Percentiles rank a stretch among this genome's conserved stretches.
phyloP scores from a whole-genome alignment of 2,888 invertebrate genomes.

The Bellardia bayeri region DNA sequence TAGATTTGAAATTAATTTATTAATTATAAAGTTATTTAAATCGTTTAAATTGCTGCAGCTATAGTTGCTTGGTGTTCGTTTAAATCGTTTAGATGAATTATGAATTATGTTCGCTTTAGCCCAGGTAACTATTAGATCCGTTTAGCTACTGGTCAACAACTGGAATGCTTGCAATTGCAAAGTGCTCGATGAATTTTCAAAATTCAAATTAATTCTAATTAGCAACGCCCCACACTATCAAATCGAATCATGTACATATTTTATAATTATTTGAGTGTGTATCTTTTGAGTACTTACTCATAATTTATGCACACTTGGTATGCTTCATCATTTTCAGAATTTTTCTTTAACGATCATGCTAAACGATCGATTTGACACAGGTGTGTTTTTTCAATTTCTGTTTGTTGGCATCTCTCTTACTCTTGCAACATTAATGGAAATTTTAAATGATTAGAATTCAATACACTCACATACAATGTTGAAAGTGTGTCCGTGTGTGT shows the following conservation, averaged over 20 bases:
- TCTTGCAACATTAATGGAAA: conserved; percentile 34
- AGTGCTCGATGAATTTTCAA: conserved; percentile 75
- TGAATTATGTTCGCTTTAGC: conserved; percentile 58
- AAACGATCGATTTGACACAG: conserved; percentile 75
- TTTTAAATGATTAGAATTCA: conserved; percentile 68
- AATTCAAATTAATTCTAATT: conserved; percentile 73
- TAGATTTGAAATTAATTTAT: conserved; percentile 10
- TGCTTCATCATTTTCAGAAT: conserved; percentile 65
- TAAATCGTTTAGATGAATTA: conserved; percentile 58
- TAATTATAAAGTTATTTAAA: conserved; percentile 33
- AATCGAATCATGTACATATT: conserved; percentile 51
- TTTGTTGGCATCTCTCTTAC: conserved; percentile 28
- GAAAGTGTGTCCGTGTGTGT: conserved; percentile 20
- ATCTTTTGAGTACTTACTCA: conserved; percentile 64
- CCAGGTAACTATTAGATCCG: conserved; percentile 77
- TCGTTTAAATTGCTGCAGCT: conserved; percentile 33
- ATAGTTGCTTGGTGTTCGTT: conserved; percentile 47
- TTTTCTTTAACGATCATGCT: conserved; percentile 59
- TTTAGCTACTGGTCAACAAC: conserved; percentile 83
- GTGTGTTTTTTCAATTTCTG: conserved; percentile 66
- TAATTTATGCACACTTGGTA: conserved; percentile 61
- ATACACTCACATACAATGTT: conserved; percentile 39
- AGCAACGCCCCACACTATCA: conserved; percentile 77
- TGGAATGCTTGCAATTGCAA: conserved; percentile 80
- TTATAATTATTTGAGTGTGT: conserved; percentile 41